Evolutionary conservation across 1,140 invertebrate genomes (phyloP).

Genomic region (Theocolax elegans): DNA sequence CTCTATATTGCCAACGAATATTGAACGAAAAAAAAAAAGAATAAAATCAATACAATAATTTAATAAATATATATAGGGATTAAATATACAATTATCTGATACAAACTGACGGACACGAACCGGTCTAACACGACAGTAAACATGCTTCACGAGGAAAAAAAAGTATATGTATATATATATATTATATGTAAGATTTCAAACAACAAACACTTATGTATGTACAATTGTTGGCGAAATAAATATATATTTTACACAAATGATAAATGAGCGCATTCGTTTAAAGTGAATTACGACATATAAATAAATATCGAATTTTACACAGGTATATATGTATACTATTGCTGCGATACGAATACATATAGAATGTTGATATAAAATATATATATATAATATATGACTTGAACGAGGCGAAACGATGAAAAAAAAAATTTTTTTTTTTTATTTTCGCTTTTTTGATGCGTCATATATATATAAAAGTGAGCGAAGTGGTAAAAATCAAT

Average conservation of each 20-base stretch:
- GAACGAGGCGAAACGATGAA: neutral
- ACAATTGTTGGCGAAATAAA: conserved; percentile 25
- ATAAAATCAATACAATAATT: neutral
- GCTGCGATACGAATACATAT: conserved; percentile 27
- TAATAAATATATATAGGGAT: neutral
- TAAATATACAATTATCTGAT: conserved; percentile 13
- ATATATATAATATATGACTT: neutral
- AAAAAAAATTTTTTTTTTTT: no score
- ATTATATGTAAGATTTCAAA: conserved; percentile 13
- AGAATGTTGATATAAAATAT: conserved; percentile 24
- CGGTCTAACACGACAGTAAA: conserved; percentile 28
- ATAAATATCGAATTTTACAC: conserved; percentile 27
- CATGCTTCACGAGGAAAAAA: conserved; percentile 33
- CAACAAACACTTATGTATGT: conserved; percentile 40
- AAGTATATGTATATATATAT: neutral
- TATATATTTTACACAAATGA: conserved; percentile 42
- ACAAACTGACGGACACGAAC: conserved; percentile 44
- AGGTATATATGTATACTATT: conserved; percentile 20
- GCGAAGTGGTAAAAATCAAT: no score
- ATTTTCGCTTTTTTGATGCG: neutral
- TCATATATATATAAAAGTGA: neutral
- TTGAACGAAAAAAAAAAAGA: neutral
- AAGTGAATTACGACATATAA: conserved; percentile 30
- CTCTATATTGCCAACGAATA: no score
- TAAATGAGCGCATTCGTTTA: conserved; percentile 39